phyloP scores from a whole-genome alignment of 2,113 vertebrate species.

The Silurus glanis region DNA sequence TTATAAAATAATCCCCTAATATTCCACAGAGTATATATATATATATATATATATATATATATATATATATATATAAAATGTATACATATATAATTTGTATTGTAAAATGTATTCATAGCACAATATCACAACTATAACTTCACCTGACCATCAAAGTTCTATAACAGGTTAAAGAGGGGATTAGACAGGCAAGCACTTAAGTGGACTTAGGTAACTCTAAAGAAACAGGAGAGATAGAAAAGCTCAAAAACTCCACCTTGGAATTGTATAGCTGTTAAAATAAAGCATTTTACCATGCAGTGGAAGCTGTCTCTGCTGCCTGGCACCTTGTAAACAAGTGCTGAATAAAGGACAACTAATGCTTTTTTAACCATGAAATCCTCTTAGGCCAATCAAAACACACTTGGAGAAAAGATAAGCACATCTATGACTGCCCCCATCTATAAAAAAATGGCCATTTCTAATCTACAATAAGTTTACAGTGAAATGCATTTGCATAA shows the following conservation, averaged over 20 bases:
- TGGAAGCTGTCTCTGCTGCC: neutral
- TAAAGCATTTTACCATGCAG: neutral
- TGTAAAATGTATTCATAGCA: too few relatives aligned
- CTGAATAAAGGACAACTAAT: neutral
- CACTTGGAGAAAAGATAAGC: neutral
- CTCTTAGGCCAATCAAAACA: neutral
- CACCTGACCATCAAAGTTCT: neutral
- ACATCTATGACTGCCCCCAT: too few relatives aligned
- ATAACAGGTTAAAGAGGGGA: neutral
- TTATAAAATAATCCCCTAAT: neutral
- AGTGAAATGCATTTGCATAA: slow-evolving; percentile 25
- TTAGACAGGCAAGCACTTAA: neutral
- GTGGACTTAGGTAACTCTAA: neutral
- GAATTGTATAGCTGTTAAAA: neutral
- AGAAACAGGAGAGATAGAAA: neutral
- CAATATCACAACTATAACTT: neutral
- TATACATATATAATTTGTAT: too few relatives aligned
- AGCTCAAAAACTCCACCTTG: neutral
- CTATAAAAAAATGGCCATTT: neutral
- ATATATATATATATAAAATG: too few relatives aligned
- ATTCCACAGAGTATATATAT: too few relatives aligned
- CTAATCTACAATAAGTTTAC: neutral
- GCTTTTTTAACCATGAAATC: neutral
- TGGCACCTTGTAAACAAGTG: neutral
- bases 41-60: too few relatives aligned